Evolutionary conservation across 2,888 invertebrate genomes (phyloP).

Genomic region (Ophioninae sp.): DNA sequence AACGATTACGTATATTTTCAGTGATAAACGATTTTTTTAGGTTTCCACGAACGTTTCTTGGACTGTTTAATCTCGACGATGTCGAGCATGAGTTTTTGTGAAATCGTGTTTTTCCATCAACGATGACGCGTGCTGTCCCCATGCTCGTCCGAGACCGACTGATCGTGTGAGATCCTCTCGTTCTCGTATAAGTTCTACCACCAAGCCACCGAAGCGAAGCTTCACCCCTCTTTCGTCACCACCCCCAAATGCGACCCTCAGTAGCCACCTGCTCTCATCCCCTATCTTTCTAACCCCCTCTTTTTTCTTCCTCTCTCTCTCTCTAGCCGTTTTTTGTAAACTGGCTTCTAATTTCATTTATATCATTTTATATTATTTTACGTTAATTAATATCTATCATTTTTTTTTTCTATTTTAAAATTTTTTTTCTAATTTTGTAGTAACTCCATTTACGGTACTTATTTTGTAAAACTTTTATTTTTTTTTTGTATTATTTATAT

Average conservation of each 20-base stretch:
- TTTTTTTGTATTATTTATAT: too few species aligned
- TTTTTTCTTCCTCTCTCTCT: conserved; percentile 20
- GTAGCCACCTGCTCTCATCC: conserved; percentile 11
- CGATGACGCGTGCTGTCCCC: conserved; percentile 71
- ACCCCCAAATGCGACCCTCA: conserved; percentile 19
- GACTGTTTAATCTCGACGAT: conserved; percentile 27
- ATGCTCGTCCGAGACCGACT: conserved; percentile 75
- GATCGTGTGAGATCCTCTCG: conserved; percentile 44
- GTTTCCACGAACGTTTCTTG: not conserved
- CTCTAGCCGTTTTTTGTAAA: conserved; percentile 26
- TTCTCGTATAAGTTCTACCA: conserved; percentile 46
- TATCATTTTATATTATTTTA: too few species aligned
- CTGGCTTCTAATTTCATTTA: too few species aligned
- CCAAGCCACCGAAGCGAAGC: conserved; percentile 27
- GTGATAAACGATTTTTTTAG: not conserved
- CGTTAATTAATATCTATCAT: too few species aligned
- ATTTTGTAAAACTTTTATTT: too few species aligned
- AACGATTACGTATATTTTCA: conserved; percentile 16
- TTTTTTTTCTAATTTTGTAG: too few species aligned
- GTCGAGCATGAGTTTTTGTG: conserved; percentile 27
- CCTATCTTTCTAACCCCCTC: conserved; percentile 7
- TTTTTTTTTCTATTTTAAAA: too few species aligned
- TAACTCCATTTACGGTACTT: too few species aligned
- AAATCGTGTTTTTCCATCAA: conserved; percentile 38
- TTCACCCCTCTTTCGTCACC: conserved; percentile 24